Evolutionary conservation across 2,888 invertebrate species (phyloP), one percentile per base, ranked within the genome.

Genomic region (Trichopria drosophilae): DNA sequence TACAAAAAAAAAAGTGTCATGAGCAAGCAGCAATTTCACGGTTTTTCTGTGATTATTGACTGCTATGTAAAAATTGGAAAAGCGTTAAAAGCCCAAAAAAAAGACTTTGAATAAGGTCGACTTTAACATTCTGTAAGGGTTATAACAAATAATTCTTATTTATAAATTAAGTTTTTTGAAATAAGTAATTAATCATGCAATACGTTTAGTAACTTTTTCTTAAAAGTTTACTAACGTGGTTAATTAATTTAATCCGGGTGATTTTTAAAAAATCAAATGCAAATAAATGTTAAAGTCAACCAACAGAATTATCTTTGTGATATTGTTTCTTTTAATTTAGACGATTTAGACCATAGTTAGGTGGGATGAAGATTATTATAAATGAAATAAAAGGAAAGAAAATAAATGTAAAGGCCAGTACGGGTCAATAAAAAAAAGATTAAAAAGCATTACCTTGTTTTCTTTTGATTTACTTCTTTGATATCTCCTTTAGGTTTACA

Each of bases 381-480:
- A 6, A 42, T n/a, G n/a, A 48, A 39, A 50, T 32, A 32, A 42
- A 42, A 51, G 32, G 34, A 48, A 59, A 55, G 50, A 53, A 65
- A 65, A 57, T 60, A 61, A 51, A 50, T 60, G 60, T 68, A 68
- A 67, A 48, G 66, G 64, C 68, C 67, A 59, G 60, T 64, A 61
- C 63, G 63, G 64, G 65, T 61, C 65, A 71, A 68, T 71, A 70
- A 68, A 70, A 67, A 63, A 65, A 64, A 46, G 41, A 34, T 47
- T 49, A 60, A 68, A 64, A 63, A 50, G 12, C 35, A 20, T 37
- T 19, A 19, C 13, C 3, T 31, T 46, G 41, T 5, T 32, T 46
- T 15, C 20, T 12, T 51, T 15, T 13, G 3, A 22, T n/a, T 9
- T 10, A 37, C 16, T 22, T 23, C 43, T 28, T 56, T 26, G 52